A percentile compares a stretch with the other conserved stretches of the same genome.
These are phyloP conservation scores for Crocallis elinguaria DNA, from an alignment of 2,888 invertebrate species.

Conservation along the genomic window DNA sequence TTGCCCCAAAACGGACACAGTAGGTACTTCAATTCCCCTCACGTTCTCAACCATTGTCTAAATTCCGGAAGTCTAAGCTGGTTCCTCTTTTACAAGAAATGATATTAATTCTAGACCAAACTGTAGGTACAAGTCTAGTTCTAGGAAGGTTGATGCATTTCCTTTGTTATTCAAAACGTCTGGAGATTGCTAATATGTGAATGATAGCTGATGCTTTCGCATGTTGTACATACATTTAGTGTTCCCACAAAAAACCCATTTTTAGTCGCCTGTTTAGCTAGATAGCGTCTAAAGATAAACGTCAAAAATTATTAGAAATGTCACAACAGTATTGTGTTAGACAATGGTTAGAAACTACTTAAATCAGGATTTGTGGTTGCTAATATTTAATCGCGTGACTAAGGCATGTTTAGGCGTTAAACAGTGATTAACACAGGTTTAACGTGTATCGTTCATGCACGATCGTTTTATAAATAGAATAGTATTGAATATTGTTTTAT, in stretches of 20 bases:
- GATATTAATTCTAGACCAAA: slow-evolving; percentile 20
- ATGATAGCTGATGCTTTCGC: slow-evolving; percentile 2
- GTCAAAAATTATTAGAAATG: too few species aligned
- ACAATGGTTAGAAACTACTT: too few species aligned
- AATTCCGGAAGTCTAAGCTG: slow-evolving; percentile 48
- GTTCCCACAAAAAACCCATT: too few species aligned
- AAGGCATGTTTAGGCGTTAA: too few species aligned
- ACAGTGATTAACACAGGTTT: too few species aligned
- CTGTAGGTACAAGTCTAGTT: slow-evolving; percentile 41
- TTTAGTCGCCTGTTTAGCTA: too few species aligned
- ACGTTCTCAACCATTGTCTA: slow-evolving; percentile 46
- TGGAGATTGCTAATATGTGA: slow-evolving; percentile 4
- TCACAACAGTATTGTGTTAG: too few species aligned
- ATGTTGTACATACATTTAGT: too few species aligned
- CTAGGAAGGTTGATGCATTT: slow-evolving; percentile 44
- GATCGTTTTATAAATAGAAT: slow-evolving; percentile 8
- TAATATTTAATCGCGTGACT: too few species aligned
- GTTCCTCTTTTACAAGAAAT: slow-evolving; percentile 41
- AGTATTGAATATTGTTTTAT: too few species aligned
- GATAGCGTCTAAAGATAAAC: too few species aligned
- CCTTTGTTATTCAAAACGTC: slow-evolving; percentile 31
- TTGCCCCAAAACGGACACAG: slow-evolving; percentile 12
- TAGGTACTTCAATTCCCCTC: slow-evolving; percentile 38
- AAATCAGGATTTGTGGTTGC: not conserved
- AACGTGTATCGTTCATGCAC: not conserved